A percentile compares a stretch with the other conserved stretches of the same genome.
Evolutionary conservation across 64 coral and sea anemone genomes (phyloP).

Genomic region (Exaiptasia diaphana): DNA sequence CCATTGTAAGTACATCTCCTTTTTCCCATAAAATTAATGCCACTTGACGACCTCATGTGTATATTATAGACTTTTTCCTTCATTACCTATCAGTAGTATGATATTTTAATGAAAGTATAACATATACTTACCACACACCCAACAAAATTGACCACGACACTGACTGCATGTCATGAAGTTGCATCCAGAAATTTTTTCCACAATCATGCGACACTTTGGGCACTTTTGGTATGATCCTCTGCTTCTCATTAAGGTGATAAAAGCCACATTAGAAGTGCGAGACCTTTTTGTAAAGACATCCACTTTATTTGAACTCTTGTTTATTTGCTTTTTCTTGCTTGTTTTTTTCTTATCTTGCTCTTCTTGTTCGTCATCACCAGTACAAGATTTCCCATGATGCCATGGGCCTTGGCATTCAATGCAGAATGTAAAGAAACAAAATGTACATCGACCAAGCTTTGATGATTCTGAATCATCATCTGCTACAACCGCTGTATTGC

Average conservation of each 20-base stretch:
- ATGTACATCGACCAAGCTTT: conserved; percentile 75
- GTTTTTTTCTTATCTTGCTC: background rate
- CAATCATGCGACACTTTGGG: conserved; percentile 72
- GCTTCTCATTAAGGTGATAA: conserved; percentile 63
- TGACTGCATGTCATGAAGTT: conserved; percentile 91
- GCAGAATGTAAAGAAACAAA: conserved; percentile 84
- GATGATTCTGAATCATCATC: conserved; percentile 81
- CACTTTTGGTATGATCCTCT: conserved; percentile 73
- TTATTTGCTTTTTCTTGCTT: conserved; percentile 23
- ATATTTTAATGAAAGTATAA: background rate
- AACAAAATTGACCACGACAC: conserved; percentile 74
- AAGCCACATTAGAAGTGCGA: no score
- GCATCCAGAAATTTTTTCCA: conserved; percentile 83
- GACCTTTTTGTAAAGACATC: background rate
- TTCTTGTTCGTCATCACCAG: conserved; percentile 6
- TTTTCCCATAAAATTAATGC: no score
- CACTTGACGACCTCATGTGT: no score
- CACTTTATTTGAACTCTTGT: background rate
- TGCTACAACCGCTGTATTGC: conserved; percentile 66
- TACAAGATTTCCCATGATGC: conserved; percentile 67
- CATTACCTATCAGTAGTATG: no score
- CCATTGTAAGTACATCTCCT: no score
- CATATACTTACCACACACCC: conserved; percentile 80
- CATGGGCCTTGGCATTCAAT: conserved; percentile 77
- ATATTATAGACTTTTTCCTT: no score